phyloP scores from a whole-genome alignment of 1,140 invertebrate genomes.

The Episyrphus balteatus region DNA sequence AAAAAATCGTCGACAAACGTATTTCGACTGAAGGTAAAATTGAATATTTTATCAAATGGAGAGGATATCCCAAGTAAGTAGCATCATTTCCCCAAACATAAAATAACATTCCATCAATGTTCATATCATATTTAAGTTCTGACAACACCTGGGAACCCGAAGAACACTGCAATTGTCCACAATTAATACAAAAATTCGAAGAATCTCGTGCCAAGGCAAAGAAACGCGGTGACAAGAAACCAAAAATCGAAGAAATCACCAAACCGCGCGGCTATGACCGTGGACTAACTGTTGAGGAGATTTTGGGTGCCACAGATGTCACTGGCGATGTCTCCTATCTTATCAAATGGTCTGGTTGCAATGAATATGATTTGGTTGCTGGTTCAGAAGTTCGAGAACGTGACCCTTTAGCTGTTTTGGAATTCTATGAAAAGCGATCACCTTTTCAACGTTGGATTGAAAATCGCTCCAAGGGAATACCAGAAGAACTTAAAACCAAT shows the following conservation, averaged over 20 bases:
- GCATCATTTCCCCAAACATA: not conserved
- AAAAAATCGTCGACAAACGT: slow-evolving; percentile 37
- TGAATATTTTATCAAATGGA: slow-evolving; percentile 37
- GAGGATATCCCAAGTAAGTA: slow-evolving; percentile 21
- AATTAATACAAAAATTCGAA: slow-evolving; percentile 81
- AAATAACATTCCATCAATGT: not conserved
- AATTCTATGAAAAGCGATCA: slow-evolving; percentile 29
- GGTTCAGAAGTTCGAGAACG: slow-evolving; percentile 20
- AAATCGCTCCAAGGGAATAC: slow-evolving; percentile 22
- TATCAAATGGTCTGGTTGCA: slow-evolving; percentile 28
- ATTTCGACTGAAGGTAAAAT: slow-evolving; percentile 35
- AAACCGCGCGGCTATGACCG: slow-evolving; percentile 61
- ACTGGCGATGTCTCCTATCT: slow-evolving; percentile 28
- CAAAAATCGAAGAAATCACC: slow-evolving; percentile 31
- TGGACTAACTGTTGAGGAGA: slow-evolving; percentile 81
- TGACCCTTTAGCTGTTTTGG: slow-evolving; percentile 26
- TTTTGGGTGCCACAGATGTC: slow-evolving; percentile 61
- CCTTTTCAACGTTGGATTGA: slow-evolving; percentile 21
- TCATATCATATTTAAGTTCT: slow-evolving; percentile 38
- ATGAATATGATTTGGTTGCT: slow-evolving; percentile 29
- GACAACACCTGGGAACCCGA: slow-evolving; percentile 84
- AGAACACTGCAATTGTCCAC: slow-evolving; percentile 85
- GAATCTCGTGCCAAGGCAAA: slow-evolving; percentile 58
- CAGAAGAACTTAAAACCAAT: slow-evolving; percentile 11
- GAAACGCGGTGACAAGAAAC: slow-evolving; percentile 37